Conservation (phyloP, 2,797 vertebrate genomes). For the Poeciliopsis infans region DNA sequence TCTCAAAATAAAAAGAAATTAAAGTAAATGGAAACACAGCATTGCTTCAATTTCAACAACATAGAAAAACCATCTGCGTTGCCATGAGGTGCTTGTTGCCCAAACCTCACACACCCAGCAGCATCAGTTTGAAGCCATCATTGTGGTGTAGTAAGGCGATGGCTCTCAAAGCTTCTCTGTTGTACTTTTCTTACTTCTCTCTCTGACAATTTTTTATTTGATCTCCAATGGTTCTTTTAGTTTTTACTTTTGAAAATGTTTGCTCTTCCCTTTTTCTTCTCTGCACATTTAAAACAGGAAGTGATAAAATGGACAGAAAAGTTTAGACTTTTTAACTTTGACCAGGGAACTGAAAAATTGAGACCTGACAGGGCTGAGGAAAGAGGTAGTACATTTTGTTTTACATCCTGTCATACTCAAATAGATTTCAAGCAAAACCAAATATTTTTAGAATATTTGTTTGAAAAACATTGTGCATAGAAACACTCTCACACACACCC, state of each 20-base stretch:
- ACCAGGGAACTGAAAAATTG: neutral
- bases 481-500: neutral
- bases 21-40: neutral
- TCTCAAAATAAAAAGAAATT: neutral
- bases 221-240: fast-evolving
- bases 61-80: fast-evolving
- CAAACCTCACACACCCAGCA: no score
- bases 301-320: neutral
- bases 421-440: neutral
- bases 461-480: neutral
- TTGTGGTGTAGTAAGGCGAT: neutral
- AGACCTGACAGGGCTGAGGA: neutral
- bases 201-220: neutral
- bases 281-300: neutral
- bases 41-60: neutral
- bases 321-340: neutral
- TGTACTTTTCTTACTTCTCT: neutral
- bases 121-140: neutral
- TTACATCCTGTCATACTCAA: neutral
- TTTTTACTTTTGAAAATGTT: neutral
- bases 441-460: neutral
- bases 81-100: neutral
- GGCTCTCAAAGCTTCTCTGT: neutral
- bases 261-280: neutral
- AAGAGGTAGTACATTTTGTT: neutral